These are phyloP conservation scores for Batillaria attramentaria DNA, from an alignment of 1,140 invertebrate genomes.

Conservation along the genomic window DNA sequence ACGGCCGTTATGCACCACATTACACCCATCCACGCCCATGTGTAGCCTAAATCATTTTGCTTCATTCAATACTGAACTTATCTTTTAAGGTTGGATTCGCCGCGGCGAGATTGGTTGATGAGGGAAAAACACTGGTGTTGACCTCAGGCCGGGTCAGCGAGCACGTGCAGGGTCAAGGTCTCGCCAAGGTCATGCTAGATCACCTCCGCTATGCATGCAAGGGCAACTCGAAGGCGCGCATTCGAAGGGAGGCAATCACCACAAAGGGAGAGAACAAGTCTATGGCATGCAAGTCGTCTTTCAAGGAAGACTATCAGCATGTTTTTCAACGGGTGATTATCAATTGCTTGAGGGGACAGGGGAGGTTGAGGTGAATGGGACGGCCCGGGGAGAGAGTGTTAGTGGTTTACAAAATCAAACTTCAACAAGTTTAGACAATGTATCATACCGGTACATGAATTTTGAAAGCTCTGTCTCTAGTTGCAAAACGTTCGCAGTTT, in stretches of 20 bases:
- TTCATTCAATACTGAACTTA: not conserved
- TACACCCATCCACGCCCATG: no score
- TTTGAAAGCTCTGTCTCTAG: no score
- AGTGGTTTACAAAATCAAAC: no score
- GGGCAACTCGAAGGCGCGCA: not conserved
- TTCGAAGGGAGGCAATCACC: not conserved
- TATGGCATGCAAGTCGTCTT: not conserved
- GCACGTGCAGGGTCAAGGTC: not conserved
- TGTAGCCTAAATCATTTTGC: no score
- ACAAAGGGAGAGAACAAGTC: not conserved
- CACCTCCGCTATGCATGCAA: not conserved
- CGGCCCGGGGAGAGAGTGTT: no score
- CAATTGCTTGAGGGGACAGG: no score
- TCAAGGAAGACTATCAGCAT: not conserved
- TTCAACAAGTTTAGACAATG: no score
- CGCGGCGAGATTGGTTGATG: not conserved
- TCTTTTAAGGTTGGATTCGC: not conserved
- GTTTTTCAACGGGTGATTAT: not conserved
- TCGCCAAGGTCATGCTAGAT: not conserved
- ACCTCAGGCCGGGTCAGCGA: constrained; percentile 7
- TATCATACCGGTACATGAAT: no score
- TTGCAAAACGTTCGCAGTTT: no score
- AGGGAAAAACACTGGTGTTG: not conserved
- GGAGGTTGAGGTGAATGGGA: no score
- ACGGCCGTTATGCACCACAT: no score